A percentile compares a stretch with the other conserved stretches of the same genome.
Evolutionary conservation across 2,888 invertebrate species (phyloP).

Genomic region (Cyaniris semiargus): DNA sequence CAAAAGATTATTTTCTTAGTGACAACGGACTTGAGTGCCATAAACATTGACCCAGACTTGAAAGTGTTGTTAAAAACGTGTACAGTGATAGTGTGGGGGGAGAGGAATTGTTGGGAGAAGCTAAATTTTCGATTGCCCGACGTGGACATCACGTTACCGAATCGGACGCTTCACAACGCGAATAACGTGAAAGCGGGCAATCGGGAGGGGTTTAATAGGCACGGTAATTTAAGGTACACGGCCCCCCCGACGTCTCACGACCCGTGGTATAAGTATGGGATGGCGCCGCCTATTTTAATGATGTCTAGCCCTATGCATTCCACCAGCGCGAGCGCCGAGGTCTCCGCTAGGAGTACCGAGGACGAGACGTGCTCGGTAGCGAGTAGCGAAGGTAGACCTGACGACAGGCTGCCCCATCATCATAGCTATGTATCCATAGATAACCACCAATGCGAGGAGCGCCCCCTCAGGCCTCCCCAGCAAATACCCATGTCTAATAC

Average conservation of each 20-base stretch:
- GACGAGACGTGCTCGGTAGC: constrained; percentile 82
- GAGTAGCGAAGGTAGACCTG: constrained; percentile 79
- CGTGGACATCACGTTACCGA: constrained; percentile 81
- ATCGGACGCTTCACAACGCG: constrained; percentile 78
- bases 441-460: constrained; percentile 75
- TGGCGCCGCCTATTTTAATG: constrained; percentile 75
- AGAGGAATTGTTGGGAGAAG: constrained; percentile 93
- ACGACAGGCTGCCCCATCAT: constrained; percentile 76
- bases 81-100: constrained; percentile 88
- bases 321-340: constrained; percentile 80
- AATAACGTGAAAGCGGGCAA: constrained; percentile 73
- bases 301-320: constrained; percentile 84
- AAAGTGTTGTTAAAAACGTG: constrained; percentile 86
- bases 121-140: constrained; percentile 91
- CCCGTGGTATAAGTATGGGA: constrained; percentile 77
- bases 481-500: constrained; percentile 75
- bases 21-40: constrained; percentile 81
- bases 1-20: constrained; percentile 81
- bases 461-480: constrained; percentile 72
- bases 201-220: constrained; percentile 72
- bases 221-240: constrained; percentile 76
- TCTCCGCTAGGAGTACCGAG: constrained; percentile 82
- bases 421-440: constrained; percentile 81
- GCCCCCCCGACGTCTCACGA: constrained; percentile 77
- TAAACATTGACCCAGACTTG: constrained; percentile 86